phyloP scores from a whole-genome alignment of 1,140 invertebrate genomes.

The Drosophila bipectinata region DNA sequence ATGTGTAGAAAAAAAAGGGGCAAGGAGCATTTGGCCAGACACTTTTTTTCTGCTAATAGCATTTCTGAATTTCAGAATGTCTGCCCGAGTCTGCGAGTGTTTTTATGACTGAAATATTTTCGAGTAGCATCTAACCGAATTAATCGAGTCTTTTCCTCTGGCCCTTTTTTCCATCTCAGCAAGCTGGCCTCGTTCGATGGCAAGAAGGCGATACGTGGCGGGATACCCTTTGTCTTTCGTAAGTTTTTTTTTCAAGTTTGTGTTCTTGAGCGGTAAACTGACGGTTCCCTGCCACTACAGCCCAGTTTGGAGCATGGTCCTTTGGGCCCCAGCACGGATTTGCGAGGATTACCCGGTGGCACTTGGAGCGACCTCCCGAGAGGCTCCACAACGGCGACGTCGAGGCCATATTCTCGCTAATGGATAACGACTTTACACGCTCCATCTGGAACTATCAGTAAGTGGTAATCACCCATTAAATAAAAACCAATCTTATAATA shows the following conservation, averaged over 20 bases:
- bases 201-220: slow-evolving; percentile 96
- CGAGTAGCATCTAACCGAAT: slow-evolving; percentile 42
- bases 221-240: slow-evolving; percentile 98
- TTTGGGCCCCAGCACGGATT: slow-evolving; percentile 97
- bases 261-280: not conserved
- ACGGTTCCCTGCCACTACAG: slow-evolving; percentile 84
- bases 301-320: slow-evolving; percentile 97
- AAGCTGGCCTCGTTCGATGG: slow-evolving; percentile 97
- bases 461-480: slow-evolving; percentile 64
- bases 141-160: slow-evolving; percentile 57
- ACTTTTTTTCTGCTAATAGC: slow-evolving; percentile 70
- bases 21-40: slow-evolving; percentile 77
- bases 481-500: not conserved
- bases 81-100: slow-evolving; percentile 54
- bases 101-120: slow-evolving; percentile 68
- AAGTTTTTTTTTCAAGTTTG: slow-evolving; percentile 86
- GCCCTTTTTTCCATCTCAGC: slow-evolving; percentile 86
- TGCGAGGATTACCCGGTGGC: slow-evolving; percentile 95
- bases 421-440: slow-evolving; percentile 96
- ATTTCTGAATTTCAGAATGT: slow-evolving; percentile 79
- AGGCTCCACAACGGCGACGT: slow-evolving; percentile 94
- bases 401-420: slow-evolving; percentile 94
- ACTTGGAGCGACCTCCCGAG: slow-evolving; percentile 93
- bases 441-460: slow-evolving; percentile 97
- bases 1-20: slow-evolving; percentile 33